Conservation (phyloP, 37 sponge, comb jelly and placozoan species). For the Halichondria panicea region DNA sequence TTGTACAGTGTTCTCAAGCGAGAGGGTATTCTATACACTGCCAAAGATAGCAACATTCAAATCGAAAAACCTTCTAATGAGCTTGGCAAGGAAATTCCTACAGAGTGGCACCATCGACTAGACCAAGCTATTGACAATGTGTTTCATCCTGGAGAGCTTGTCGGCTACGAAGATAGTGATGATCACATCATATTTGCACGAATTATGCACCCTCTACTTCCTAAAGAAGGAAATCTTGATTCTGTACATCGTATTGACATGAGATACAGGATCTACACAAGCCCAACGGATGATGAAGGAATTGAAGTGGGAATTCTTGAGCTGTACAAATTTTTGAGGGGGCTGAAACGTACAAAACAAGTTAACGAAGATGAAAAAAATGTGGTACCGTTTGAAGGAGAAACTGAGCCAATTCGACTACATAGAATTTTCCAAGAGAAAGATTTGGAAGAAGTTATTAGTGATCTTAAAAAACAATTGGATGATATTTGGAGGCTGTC, state of each 20-base stretch:
- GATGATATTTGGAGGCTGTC: slow-evolving; percentile 44
- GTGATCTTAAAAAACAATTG: too few species aligned
- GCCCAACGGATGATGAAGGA: slow-evolving; percentile 16
- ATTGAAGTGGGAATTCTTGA: slow-evolving; percentile 37
- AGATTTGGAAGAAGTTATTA: too few species aligned
- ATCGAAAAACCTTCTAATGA: neutral
- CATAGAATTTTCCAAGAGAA: too few species aligned
- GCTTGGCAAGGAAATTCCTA: slow-evolving; percentile 45
- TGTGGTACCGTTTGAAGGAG: too few species aligned
- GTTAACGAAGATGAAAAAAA: too few species aligned
- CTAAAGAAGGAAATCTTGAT: neutral
- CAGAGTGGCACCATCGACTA: slow-evolving; percentile 23
- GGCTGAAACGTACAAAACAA: neutral
- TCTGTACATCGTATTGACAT: neutral
- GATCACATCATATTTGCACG: slow-evolving; percentile 39
- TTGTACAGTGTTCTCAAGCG: neutral
- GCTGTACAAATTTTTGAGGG: slow-evolving; percentile 53
- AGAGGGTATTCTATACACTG: neutral
- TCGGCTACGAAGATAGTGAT: slow-evolving; percentile 56
- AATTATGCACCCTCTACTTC: slow-evolving; percentile 20
- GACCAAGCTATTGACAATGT: slow-evolving; percentile 43
- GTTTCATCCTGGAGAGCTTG: slow-evolving; percentile 50
- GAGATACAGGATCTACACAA: slow-evolving; percentile 14
- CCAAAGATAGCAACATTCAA: neutral
- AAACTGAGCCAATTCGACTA: too few species aligned